A percentile compares a stretch with the other conserved stretches of the same genome.
Conservation (phyloP, 2,797 vertebrate genomes). For the Scomberomorus guttatus region DNA sequence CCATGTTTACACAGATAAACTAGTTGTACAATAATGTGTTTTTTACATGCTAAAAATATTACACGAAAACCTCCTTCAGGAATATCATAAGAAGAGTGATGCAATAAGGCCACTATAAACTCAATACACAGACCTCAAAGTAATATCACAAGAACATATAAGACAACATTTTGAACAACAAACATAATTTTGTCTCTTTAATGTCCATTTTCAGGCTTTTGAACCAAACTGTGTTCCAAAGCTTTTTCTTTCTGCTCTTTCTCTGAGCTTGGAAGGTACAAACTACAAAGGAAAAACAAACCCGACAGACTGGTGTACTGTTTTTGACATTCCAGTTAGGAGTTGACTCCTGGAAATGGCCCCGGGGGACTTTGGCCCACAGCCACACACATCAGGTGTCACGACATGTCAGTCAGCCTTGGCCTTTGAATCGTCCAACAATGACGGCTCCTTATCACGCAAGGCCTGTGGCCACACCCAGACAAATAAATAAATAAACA, state of each 20-base stretch:
- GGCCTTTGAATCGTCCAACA: slow-evolving; percentile 71
- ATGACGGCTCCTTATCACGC: slow-evolving; percentile 64
- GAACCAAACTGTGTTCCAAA: neutral
- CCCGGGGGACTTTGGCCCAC: slow-evolving; percentile 73
- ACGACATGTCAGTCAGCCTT: slow-evolving; percentile 75
- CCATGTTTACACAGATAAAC: no score
- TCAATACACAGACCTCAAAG: neutral
- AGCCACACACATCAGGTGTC: slow-evolving; percentile 75
- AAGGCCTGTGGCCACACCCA: slow-evolving; percentile 30
- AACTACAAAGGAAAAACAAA: slow-evolving; percentile 46
- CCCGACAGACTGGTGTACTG: slow-evolving; percentile 60
- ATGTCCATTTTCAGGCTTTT: neutral
- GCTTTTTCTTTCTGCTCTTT: neutral
- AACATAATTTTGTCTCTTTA: neutral
- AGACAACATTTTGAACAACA: neutral
- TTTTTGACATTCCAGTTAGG: slow-evolving; percentile 75
- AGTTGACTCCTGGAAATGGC: slow-evolving; percentile 69
- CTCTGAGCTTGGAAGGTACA: neutral
- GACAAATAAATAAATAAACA: slow-evolving; percentile 32
- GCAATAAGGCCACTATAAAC: neutral
- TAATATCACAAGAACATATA: no score
- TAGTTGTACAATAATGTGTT: accelerated
- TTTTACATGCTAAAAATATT: no score
- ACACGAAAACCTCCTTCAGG: neutral
- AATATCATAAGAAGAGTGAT: neutral